Percentiles rank a stretch among this genome's conserved stretches.
Evolutionary conservation across 2,888 invertebrate species (phyloP).

Genomic region (Cylindroiulus punctatus): DNA sequence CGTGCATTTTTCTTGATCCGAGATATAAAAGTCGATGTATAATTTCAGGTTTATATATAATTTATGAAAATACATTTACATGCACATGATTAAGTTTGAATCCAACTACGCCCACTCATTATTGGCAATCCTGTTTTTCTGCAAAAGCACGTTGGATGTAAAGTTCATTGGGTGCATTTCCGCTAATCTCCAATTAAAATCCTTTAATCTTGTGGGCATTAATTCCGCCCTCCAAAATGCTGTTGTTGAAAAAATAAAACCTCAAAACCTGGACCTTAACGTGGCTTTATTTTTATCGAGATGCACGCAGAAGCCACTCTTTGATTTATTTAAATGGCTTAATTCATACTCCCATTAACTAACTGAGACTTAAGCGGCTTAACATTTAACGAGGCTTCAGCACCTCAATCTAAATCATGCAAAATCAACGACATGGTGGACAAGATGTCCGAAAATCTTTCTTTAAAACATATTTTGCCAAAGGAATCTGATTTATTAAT

Average conservation of each 20-base stretch:
- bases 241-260: not conserved
- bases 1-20: too few relatives aligned
- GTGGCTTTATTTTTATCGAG: not conserved
- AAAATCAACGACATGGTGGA: not conserved
- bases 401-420: not conserved
- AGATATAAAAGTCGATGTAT: too few relatives aligned
- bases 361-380: not conserved
- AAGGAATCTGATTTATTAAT: too few relatives aligned
- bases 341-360: not conserved
- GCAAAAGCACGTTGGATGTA: not conserved
- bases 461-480: not conserved
- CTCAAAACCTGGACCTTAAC: not conserved
- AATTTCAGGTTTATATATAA: not conserved
- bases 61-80: not conserved
- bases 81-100: too few relatives aligned
- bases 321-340: not conserved
- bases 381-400: not conserved
- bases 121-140: not conserved
- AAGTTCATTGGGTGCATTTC: not conserved
- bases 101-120: too few relatives aligned
- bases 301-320: not conserved
- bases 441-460: not conserved
- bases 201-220: not conserved
- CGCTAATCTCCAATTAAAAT: not conserved
- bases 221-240: not conserved